Conservation (phyloP, 2,113 vertebrate species). For the Bagarius yarrelli region DNA sequence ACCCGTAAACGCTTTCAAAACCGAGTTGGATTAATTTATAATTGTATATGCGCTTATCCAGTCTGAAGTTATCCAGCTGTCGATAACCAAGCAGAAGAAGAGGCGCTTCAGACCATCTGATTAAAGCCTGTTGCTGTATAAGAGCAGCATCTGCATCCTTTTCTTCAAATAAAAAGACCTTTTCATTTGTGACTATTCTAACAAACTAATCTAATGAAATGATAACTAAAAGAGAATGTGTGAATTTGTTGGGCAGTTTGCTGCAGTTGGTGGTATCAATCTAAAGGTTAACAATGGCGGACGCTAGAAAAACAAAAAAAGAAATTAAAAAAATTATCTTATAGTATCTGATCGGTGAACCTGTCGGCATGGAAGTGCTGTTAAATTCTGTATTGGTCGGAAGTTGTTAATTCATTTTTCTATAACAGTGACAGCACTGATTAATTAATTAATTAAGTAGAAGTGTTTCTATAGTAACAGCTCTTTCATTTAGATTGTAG, state of each 20-base stretch:
- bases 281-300: constrained; percentile 36
- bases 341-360: background rate
- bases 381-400: background rate
- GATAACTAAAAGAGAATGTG: constrained; percentile 12
- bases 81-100: constrained; percentile 45
- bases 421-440: too few relatives aligned
- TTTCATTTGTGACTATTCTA: constrained; percentile 25
- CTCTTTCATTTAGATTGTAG: background rate
- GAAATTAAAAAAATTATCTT: constrained; percentile 40
- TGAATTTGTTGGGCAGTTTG: constrained; percentile 24
- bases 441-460: too few relatives aligned
- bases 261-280: constrained; percentile 44
- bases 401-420: background rate
- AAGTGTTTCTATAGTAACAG: background rate
- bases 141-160: constrained; percentile 27
- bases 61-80: constrained; percentile 39
- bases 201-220: constrained; percentile 26
- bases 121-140: constrained; percentile 46
- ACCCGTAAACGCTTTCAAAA: constrained; percentile 42
- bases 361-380: background rate
- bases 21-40: constrained; percentile 46
- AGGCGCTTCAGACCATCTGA: constrained; percentile 33
- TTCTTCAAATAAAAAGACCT: constrained; percentile 39
- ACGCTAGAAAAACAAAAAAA: constrained; percentile 29
- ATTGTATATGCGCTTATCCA: constrained; percentile 38